Evolutionary conservation across 2,113 vertebrate species (phyloP), one percentile per base, ranked within the genome.

Genomic region (Cebidichthys violaceus): DNA sequence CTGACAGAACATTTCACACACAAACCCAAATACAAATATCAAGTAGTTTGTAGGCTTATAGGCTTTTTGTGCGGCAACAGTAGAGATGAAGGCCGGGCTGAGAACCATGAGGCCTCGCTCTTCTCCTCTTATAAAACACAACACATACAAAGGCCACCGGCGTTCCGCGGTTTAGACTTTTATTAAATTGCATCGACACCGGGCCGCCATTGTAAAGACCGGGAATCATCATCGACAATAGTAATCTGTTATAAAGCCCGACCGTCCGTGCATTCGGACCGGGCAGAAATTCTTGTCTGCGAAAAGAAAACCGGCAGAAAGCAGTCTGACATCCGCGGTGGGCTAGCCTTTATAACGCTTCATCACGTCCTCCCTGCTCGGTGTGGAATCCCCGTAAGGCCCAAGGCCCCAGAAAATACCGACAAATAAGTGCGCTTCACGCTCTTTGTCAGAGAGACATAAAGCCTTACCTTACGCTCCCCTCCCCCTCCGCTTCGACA

Each of bases 391-490:
- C 73, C 55, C 54, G 24, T 11, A 0, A 55, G 65, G 72, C 71
- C 74, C 22, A 0, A 29, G 65, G 73, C 82, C 75, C 31, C 37
- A 1, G 18, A 54, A 70, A 80, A 83, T 20, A 66, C 57, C 70
- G 66, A 75, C 47, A 66, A 70, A 82, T 33, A 43, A 29, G 43
- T 33, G 59, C 78, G 77, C 71, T 84, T 72, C 50, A 41, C 15
- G 86, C 64, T 85, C 91, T 93, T 93, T 93, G 92, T 93, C 83
- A 88, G 65, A 11, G 39, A 76, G 22, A 85, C 86, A 89, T 72
- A 84, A 85, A 86, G 87, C 87, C 92, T 92, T 91, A 93, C 92
- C 92, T 90, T 84, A 10, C 79, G 83, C 60, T 82, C 84, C 70
- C 57, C 86, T 90, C 91, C 91, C 91, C 91, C 92, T 89, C 83